Evolutionary conservation across 2,888 invertebrate species (phyloP).

Genomic region (Ellobium chinense): DNA sequence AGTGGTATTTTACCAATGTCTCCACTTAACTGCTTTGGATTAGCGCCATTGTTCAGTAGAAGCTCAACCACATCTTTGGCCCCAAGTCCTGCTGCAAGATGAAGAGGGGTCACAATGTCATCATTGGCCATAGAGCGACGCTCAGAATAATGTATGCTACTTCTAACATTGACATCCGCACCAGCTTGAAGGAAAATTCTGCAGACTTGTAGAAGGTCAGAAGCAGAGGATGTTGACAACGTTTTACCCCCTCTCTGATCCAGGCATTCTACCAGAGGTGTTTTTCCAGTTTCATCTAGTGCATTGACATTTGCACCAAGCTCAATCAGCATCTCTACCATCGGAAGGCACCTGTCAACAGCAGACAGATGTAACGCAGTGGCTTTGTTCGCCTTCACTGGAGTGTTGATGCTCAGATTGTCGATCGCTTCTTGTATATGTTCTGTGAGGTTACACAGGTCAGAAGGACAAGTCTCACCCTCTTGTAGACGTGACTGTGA

Average conservation of each 20-base stretch:
- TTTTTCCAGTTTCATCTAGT: constrained; percentile 20
- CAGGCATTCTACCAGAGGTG: constrained; percentile 19
- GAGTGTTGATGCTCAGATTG: constrained; percentile 9
- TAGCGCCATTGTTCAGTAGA: constrained; percentile 32
- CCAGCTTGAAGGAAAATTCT: constrained; percentile 20
- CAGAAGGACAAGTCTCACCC: neutral
- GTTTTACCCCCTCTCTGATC: constrained; percentile 16
- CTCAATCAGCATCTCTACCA: constrained; percentile 16
- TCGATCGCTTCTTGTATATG: neutral
- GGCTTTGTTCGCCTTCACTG: constrained; percentile 1
- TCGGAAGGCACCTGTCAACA: constrained; percentile 3
- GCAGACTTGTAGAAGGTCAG: constrained; percentile 23
- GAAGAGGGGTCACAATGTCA: constrained; percentile 35
- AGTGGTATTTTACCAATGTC: constrained; percentile 39
- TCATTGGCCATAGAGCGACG: constrained; percentile 36
- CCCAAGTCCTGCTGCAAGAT: constrained; percentile 28
- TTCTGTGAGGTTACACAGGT: neutral
- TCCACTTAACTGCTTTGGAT: constrained; percentile 27
- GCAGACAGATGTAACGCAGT: constrained; percentile 34
- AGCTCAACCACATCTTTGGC: constrained; percentile 24
- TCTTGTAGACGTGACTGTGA: neutral
- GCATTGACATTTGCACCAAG: constrained; percentile 38
- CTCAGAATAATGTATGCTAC: constrained; percentile 35
- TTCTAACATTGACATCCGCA: constrained; percentile 35
- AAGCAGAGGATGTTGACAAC: neutral